A percentile compares a stretch with the other conserved stretches of the same genome.
Evolutionary conservation across 2,797 vertebrate genomes (phyloP).

Genomic region (Tangara arthus): DNA sequence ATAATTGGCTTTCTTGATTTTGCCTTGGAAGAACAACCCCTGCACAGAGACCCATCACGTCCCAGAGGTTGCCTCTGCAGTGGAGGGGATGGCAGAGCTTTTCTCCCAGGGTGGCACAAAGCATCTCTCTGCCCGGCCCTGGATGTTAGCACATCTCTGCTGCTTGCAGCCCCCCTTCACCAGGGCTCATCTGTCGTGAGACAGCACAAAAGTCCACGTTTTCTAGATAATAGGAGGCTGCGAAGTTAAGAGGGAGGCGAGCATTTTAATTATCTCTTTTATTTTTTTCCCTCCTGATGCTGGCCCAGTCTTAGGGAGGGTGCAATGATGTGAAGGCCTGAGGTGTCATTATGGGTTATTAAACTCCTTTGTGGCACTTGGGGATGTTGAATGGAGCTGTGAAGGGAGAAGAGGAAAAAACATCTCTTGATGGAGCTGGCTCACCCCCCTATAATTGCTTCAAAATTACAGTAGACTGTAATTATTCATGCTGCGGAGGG

Average conservation of each 20-base stretch:
- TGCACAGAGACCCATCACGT: accelerated
- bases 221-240: constrained; percentile 35
- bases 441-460: constrained; percentile 52
- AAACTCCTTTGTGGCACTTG: constrained; percentile 55
- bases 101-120: not conserved
- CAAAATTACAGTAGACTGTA: constrained; percentile 6
- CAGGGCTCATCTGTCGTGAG: not conserved
- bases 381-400: constrained; percentile 44
- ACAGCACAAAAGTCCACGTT: not conserved
- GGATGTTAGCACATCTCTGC: not conserved
- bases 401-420: not conserved
- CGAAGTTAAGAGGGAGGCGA: constrained; percentile 10
- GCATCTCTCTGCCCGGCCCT: not conserved
- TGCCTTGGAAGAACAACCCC: not conserved
- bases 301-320: not conserved
- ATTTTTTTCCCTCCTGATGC: not conserved
- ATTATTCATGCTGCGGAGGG: constrained; percentile 34
- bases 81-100: not conserved
- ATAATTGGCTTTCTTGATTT: not conserved
- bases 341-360: constrained; percentile 72
- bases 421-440: not conserved
- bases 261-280: constrained; percentile 52
- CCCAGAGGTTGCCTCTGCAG: not conserved
- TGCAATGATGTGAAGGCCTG: constrained; percentile 11
- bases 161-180: not conserved